Evolutionary conservation across 2,113 vertebrate species (phyloP).

Genomic region (Cyprinodon variegatus): DNA sequence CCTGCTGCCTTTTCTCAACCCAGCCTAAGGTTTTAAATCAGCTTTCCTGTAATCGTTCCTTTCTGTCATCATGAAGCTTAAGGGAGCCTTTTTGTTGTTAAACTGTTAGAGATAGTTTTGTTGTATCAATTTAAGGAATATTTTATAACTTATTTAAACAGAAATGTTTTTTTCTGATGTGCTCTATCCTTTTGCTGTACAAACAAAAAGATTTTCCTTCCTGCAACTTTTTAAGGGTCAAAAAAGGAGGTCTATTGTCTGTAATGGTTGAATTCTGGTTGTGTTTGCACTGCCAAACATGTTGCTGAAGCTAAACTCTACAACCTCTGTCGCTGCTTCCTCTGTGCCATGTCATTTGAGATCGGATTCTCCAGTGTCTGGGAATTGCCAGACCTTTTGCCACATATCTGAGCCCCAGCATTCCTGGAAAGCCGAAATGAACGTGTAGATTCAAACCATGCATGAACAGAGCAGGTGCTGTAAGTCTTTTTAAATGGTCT

Average conservation of each 20-base stretch:
- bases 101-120: background rate
- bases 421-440: slow-evolving; percentile 74
- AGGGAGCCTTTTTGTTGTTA: background rate
- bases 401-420: slow-evolving; percentile 49
- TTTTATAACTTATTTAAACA: background rate
- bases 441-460: slow-evolving; percentile 69
- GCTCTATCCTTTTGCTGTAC: background rate
- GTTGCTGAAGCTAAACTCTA: slow-evolving; percentile 42
- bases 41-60: background rate
- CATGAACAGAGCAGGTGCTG: slow-evolving; percentile 70
- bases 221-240: background rate
- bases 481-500: slow-evolving; percentile 48
- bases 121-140: background rate
- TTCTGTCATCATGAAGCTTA: background rate
- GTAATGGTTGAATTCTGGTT: slow-evolving; percentile 5
- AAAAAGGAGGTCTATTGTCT: background rate
- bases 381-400: slow-evolving; percentile 54
- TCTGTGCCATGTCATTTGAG: slow-evolving; percentile 60
- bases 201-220: background rate
- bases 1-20: background rate
- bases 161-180: background rate
- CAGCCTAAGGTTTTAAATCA: background rate
- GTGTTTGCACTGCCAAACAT: slow-evolving; percentile 14
- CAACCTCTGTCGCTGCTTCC: slow-evolving; percentile 32
- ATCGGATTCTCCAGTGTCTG: slow-evolving; percentile 53